Base-by-base conservation (phyloP, 2,113 vertebrate genomes). In the Dasyprocta punctata region DNA sequence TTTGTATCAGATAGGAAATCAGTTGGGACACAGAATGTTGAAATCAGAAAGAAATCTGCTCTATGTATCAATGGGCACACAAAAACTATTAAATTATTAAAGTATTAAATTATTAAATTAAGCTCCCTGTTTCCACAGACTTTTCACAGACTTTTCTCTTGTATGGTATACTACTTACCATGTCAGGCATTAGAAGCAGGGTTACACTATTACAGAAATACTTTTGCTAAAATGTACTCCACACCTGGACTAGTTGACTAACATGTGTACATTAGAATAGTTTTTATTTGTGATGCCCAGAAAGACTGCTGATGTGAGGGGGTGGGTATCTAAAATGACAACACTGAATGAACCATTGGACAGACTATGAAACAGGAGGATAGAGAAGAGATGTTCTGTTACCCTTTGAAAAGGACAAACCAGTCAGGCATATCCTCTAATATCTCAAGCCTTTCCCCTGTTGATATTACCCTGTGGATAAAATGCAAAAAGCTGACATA, bases 401-500 rank as follows among this genome's bases (percentile, higher is more conserved):
- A 89, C 12, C 6, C 12, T 92, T 90, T 80, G 52, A 90, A 94
- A 94, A 3, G 36, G 20, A 13, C 9, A 88, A 90, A 33, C 8
- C 54, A 14, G 33, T 56, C 47, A 92, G 73, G 83, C 9, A 67
- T 22, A 88, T 44, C 28, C 38, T 92, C 16, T 86, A 88, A 87
- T 1, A 77, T n/a, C 13, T 52, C 12, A 87, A 44, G 3, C 6
- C 22, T 78, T 85, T 30, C 67, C 20, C 33, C 14, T 17, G 6
- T 28, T 30, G 3, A 14, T 36, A 14, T 77, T 58, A 22, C 20
- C 33, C 94, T n/a, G 14, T 86, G 17, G 41, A 77, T 61, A 89
- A 94, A 92, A 89, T 65, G 65, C 63, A 92, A 81, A 19, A 33
- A 44, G 49, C 60, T 90, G 69, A 75, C 69, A 2, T 83, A 94